Percentiles rank a stretch among this genome's conserved stretches.
Conservation (phyloP, 1,140 invertebrate species). For the Drosophila santomea region DNA sequence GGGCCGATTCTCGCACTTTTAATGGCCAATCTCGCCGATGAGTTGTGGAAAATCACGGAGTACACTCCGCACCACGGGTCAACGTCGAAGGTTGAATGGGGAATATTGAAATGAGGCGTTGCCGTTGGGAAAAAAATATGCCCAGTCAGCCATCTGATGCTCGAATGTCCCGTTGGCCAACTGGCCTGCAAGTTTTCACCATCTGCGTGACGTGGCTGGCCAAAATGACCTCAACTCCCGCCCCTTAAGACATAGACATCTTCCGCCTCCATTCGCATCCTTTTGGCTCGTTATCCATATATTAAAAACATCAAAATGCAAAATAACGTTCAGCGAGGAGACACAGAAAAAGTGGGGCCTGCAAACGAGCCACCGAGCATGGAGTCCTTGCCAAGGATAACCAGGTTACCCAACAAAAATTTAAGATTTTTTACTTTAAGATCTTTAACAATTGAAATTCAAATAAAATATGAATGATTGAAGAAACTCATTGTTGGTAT, state of each 20-base stretch:
- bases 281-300: conserved; percentile 16
- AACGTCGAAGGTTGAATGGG: not conserved
- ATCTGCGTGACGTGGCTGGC: conserved; percentile 45
- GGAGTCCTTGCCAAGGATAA: not conserved
- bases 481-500: not conserved
- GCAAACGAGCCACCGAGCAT: not conserved
- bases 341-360: conserved; percentile 11
- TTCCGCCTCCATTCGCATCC: not conserved
- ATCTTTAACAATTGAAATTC: no score
- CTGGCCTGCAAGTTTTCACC: conserved; percentile 13
- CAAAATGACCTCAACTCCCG: conserved; percentile 4
- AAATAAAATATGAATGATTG: no score
- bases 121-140: conserved; percentile 20
- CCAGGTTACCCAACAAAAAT: not conserved
- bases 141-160: conserved; percentile 40
- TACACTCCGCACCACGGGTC: not conserved
- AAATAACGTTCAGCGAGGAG: conserved; percentile 21
- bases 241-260: not conserved
- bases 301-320: conserved; percentile 39
- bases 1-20: conserved; percentile 50
- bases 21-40: conserved; percentile 55
- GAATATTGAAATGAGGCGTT: conserved; percentile 1
- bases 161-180: not conserved
- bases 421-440: not conserved
- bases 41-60: conserved; percentile 46